Base-by-base conservation (phyloP, 2,888 invertebrate species). In the Beris chalybata region DNA sequence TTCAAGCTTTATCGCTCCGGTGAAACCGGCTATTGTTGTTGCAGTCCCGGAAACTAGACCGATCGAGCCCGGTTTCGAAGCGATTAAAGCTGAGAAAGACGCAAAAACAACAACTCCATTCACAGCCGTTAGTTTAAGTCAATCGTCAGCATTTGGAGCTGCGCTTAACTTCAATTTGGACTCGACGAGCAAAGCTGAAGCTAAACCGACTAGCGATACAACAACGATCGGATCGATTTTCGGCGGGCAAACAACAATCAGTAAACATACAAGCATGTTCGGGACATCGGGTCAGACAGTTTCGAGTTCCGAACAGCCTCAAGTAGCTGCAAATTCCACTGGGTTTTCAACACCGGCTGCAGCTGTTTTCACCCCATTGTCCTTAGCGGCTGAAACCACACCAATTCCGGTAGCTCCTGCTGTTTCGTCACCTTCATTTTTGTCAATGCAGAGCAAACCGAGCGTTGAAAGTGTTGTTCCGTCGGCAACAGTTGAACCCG, bases 401-500 rank as follows among this genome's bases (percentile, higher is more conserved):
- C 9, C 63, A n/a, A 1, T 43, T 6, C 43, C 43, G 12, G 32
- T 32, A 32, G 3, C 32, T 2, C 5, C 50, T 15, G 45, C 38
- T n/a, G 15, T 45, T 29, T 48, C 48, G 12, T 1, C 58, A 1
- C 13, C 63, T 5, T 9, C 63, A 5, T 11, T 15, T 5, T 12
- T 43, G 5, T 45, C 55, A 29, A 31, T 54, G 15, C 4, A 52
- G 12, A 38, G 11, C 22, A 50, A 15, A 12, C 32, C 50, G 12
- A 9, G 15, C 4, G 11, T 53, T 5, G 63, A 63, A 12, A n/a
- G 57, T 30, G 22, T 22, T 22, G 22, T 22, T 22, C 22, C 3
- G 22, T 22, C 22, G 22, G 53, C 70, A 13, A 31, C 67, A 12
- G 67, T 69, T 13, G 13, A 65, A 6, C 65, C 63, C 9, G 61